A percentile compares a stretch with the other conserved stretches of the same genome.
These are phyloP conservation scores for Pegea sp. DNA, from an alignment of 23 tunicate species.

Conservation along the genomic window DNA sequence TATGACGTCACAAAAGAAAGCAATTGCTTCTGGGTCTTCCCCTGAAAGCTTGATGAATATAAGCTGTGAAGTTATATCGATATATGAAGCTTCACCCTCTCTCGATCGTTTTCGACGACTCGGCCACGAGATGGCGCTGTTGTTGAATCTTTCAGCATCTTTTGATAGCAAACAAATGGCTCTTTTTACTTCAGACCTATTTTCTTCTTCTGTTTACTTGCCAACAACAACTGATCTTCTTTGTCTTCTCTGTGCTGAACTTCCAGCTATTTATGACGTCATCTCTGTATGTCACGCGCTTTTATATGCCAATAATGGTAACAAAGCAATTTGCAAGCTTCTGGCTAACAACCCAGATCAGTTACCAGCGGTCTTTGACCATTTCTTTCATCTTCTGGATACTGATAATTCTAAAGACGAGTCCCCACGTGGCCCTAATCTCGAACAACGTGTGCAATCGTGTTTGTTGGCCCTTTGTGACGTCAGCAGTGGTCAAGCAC, in stretches of 20 bases:
- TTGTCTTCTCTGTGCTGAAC: constrained; percentile 51
- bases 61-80: too few relatives aligned
- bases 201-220: constrained; percentile 38
- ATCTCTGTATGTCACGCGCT: constrained; percentile 32
- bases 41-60: too few relatives aligned
- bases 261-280: constrained; percentile 25
- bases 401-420: too few relatives aligned
- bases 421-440: not conserved
- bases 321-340: constrained; percentile 23
- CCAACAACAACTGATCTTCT: constrained; percentile 54
- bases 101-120: too few relatives aligned
- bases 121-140: too few relatives aligned
- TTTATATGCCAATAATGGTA: constrained; percentile 42
- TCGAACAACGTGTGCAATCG: too few relatives aligned
- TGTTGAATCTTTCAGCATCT: too few relatives aligned
- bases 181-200: constrained; percentile 43
- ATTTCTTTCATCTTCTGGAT: constrained; percentile 9
- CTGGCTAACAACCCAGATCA: constrained; percentile 65
- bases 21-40: too few relatives aligned
- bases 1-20: too few relatives aligned
- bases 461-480: constrained; percentile 13
- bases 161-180: too few relatives aligned
- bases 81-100: too few relatives aligned
- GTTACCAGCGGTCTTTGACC: constrained; percentile 23
- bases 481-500: constrained; percentile 11